A percentile compares a stretch with the other conserved stretches of the same genome.
These are phyloP conservation scores for Rhizomys pruinosus DNA, from an alignment of 2,113 vertebrate genomes.

Conservation along the genomic window DNA sequence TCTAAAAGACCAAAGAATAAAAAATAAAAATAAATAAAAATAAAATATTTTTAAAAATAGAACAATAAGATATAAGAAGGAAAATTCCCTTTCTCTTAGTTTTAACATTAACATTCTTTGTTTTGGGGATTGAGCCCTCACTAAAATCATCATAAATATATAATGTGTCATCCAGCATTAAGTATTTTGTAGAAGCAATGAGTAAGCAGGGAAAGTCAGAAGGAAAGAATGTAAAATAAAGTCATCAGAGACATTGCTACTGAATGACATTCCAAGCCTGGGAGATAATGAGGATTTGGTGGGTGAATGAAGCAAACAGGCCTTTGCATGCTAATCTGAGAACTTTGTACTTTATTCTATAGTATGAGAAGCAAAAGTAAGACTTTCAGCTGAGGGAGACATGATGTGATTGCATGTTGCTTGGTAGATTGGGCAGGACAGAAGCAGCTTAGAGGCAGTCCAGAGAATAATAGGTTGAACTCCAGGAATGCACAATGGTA, in stretches of 20 bases:
- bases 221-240: neutral
- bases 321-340: neutral
- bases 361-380: neutral
- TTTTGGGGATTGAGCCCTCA: neutral
- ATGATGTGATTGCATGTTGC: neutral
- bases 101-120: constrained; percentile 33
- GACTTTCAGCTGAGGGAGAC: neutral
- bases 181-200: neutral
- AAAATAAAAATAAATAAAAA: too few species aligned
- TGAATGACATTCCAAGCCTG: neutral
- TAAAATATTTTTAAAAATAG: too few species aligned
- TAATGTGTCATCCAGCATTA: neutral
- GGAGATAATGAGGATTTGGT: neutral
- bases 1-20: too few species aligned
- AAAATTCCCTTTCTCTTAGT: neutral
- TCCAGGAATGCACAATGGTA: neutral
- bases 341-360: constrained; percentile 6
- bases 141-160: neutral
- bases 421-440: neutral
- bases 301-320: neutral
- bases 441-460: neutral
- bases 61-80: neutral
- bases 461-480: neutral
- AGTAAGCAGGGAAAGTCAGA: too few species aligned
- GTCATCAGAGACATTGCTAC: neutral